Conservation (phyloP, 2,113 vertebrate genomes). For the Nicator chloris region DNA sequence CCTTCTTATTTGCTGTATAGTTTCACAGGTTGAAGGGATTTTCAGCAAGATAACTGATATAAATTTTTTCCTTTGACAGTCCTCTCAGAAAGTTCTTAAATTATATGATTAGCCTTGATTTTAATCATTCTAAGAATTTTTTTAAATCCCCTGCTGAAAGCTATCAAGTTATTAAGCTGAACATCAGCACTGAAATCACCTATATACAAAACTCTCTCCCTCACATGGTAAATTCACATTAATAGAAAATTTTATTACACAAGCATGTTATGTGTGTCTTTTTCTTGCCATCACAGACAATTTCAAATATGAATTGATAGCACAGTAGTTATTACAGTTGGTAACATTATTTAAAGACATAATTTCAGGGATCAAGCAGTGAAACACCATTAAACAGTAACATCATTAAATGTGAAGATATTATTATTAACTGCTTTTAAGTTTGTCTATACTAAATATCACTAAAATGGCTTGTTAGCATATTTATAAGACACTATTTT, state of each 20-base stretch:
- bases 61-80: background rate
- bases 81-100: background rate
- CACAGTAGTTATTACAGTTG: background rate
- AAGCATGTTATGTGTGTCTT: background rate
- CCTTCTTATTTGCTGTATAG: background rate
- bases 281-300: background rate
- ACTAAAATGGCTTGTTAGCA: constrained; percentile 36
- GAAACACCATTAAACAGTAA: constrained; percentile 14
- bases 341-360: constrained; percentile 6
- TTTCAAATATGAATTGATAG: constrained; percentile 2
- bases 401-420: constrained; percentile 20
- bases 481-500: constrained; percentile 59
- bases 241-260: background rate
- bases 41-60: background rate
- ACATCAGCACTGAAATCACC: background rate
- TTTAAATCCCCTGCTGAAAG: background rate
- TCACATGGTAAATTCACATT: background rate
- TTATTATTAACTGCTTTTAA: constrained; percentile 57
- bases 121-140: background rate
- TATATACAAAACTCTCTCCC: background rate
- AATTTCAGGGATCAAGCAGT: constrained; percentile 22
- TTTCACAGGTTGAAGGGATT: background rate
- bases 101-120: constrained; percentile 23
- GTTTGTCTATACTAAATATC: constrained; percentile 7
- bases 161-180: background rate